Base-by-base conservation (phyloP, 2,113 vertebrate species). In the Crotophaga sulcirostris region DNA sequence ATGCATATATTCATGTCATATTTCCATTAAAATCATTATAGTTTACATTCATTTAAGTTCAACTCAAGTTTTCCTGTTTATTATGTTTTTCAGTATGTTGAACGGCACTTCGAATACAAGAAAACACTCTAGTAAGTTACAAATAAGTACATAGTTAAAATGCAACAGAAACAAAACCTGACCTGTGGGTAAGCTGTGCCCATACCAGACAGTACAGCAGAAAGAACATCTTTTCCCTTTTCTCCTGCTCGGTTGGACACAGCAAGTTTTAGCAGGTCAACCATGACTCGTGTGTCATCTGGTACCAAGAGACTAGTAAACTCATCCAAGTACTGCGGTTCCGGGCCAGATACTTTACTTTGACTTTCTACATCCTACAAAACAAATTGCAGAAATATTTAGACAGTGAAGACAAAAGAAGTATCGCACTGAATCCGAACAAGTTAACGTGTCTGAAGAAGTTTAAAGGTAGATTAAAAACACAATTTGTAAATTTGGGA, bases 131-230 rank as follows among this genome's bases (percentile, higher is more conserved):
- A 77, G 24, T 20, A 68, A 74, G 18, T 13, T 47, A n/a, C 34
- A 29, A 76, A 17, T 36, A 79, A 73, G 7, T 25, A 31, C 21
- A 20, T 1, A 10, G 23, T 44, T 87, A 47, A 77, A 93, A 86
- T 13, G 18, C 25, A 94, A 66, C 18, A 34, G n/a, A 63, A 91
- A n/a, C 28, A 83, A 87, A 47, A 36, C 33, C 97, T 95, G 68
- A 99, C 99, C 99, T 99, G 99, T 24, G 99, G 99, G 96, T 99
- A 99, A 40, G 99, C 99, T 5, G 99, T 99, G 34, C 99, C 99
- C 99, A 99, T 99, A 81, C 99, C 99, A 9, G 99, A 99, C 34
- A 99, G 98, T 90, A 99, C 99, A 11, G 99, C 99, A 0, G 99
- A 99, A 34, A 99, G 98, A 74, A 99, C 99, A 13, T 99, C 99